A percentile compares a stretch with the other conserved stretches of the same genome.
These are phyloP conservation scores for Sarcophaga carnaria DNA, from an alignment of 2,888 invertebrate species.

Conservation along the genomic window DNA sequence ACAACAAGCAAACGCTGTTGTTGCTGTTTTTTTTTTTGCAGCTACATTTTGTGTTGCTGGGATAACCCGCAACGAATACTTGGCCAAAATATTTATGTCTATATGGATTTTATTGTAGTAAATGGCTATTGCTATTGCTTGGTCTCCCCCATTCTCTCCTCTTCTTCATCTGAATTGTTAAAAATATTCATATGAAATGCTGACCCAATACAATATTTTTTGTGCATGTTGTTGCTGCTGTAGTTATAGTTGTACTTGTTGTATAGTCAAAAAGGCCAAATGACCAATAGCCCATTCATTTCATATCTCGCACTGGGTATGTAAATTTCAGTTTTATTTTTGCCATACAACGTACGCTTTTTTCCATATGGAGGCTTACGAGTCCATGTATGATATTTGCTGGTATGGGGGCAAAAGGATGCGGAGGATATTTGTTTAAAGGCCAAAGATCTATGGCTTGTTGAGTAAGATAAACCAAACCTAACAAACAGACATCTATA, in stretches of 20 bases:
- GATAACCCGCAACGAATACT: conserved; percentile 79
- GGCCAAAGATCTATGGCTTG: conserved; percentile 70
- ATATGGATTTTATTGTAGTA: conserved; percentile 80
- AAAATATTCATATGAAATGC: conserved; percentile 63
- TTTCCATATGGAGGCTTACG: conserved; percentile 39
- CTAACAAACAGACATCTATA: conserved; percentile 39
- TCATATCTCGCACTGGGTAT: conserved; percentile 68
- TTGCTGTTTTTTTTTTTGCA: conserved; percentile 26
- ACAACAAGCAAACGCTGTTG: conserved; percentile 56
- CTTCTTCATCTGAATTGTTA: background rate
- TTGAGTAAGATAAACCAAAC: conserved; percentile 68
- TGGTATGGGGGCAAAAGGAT: conserved; percentile 31
- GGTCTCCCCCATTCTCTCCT: conserved; percentile 4
- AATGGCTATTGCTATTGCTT: conserved; percentile 60
- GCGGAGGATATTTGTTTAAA: conserved; percentile 66
- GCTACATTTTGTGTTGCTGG: conserved; percentile 43
- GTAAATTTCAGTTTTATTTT: conserved; percentile 63
- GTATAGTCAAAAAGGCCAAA: conserved; percentile 63
- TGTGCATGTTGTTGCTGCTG: conserved; percentile 66
- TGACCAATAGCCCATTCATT: conserved; percentile 69
- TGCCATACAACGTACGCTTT: conserved; percentile 39
- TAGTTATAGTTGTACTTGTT: conserved; percentile 58
- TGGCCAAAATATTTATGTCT: conserved; percentile 78
- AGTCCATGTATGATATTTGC: conserved; percentile 14
- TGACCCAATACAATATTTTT: conserved; percentile 77